Conservation (phyloP, 1,140 invertebrate species). For the Orius insidiosus region DNA sequence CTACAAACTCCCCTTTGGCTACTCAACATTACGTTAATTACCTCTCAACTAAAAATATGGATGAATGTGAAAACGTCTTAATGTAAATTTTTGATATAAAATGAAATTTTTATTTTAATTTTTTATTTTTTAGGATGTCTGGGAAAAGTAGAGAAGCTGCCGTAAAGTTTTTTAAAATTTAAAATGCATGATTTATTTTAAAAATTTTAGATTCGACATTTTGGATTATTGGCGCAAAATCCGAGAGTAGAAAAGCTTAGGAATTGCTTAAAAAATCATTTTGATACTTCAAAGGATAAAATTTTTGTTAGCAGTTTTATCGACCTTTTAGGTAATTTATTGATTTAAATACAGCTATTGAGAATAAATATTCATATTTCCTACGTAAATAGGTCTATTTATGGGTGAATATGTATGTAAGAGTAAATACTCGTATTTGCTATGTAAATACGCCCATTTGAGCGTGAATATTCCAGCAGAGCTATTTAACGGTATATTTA, state of each 20-base stretch:
- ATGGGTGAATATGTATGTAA: too few relatives aligned
- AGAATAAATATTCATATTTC: too few relatives aligned
- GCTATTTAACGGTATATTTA: conserved; percentile 1
- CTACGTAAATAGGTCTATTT: too few relatives aligned
- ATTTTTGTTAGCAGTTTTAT: conserved; percentile 29
- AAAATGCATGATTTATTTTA: conserved; percentile 6
- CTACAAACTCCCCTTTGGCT: conserved; percentile 28
- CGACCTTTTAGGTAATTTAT: conserved; percentile 31
- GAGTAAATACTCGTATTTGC: too few relatives aligned
- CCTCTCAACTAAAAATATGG: conserved; percentile 27
- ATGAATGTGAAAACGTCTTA: neutral
- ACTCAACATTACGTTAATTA: conserved; percentile 32
- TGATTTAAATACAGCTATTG: too few relatives aligned
- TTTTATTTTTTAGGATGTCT: conserved; percentile 29
- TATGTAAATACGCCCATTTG: conserved; percentile 1
- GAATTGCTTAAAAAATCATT: conserved; percentile 27
- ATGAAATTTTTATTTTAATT: conserved; percentile 11
- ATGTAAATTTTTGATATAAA: conserved; percentile 1
- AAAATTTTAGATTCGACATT: conserved; percentile 6
- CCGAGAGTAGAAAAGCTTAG: conserved; percentile 23
- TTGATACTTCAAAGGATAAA: conserved; percentile 28
- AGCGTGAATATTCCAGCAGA: too few relatives aligned
- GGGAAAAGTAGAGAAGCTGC: conserved; percentile 30
- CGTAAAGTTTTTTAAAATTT: conserved; percentile 25
- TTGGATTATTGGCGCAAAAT: neutral